Evolutionary conservation across 2,888 invertebrate species (phyloP), one percentile per base, ranked within the genome.

Genomic region (Pterostichus niger): DNA sequence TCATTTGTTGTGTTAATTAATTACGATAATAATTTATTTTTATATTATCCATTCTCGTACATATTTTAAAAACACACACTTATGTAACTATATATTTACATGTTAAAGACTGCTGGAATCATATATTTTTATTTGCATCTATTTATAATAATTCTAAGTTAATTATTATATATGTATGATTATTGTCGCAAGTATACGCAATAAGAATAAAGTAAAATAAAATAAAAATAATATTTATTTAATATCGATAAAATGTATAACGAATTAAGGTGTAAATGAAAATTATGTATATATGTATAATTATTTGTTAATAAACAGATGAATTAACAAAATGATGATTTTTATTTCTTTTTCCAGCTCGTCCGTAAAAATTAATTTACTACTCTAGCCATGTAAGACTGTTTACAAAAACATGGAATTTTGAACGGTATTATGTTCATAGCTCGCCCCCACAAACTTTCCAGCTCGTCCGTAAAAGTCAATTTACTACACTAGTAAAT

Each of bases 271-370:
- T 82, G 61, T 49, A 82, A 82, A 75, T 61, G 73, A 81, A n/a
- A 81, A 46, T 82, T 56, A 56, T 82, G 75, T 82, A 82, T 82
- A 82, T 82, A 82, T 82, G 82, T 82, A 75, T 82, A 82, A 75
- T 82, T 82, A 82, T 82, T 82, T 82, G 73, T 82, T 82, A 82
- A 82, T 82, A 82, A 82, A 75, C 56, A 61, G 13, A 79, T 40
- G 35, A 78, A 78, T 40, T 40, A 17, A 35, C 24, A 24, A 56
- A n/a, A 77, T 35, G 9, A 9, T 6, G 56, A 61, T 44, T 78
- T 59, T 56, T 15, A 40, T 56, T 44, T 44, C 5, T 44, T 71
- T 40, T 31, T 59, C 24, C n/a, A n/a, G n/a, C n/a, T n/a, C n/a
- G n/a, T n/a, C n/a, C n/a, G n/a, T n/a, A n/a, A n/a, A n/a, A n/a